Evolutionary conservation across 23 tunicate species (phyloP).

Genomic region (Styela plicata): DNA sequence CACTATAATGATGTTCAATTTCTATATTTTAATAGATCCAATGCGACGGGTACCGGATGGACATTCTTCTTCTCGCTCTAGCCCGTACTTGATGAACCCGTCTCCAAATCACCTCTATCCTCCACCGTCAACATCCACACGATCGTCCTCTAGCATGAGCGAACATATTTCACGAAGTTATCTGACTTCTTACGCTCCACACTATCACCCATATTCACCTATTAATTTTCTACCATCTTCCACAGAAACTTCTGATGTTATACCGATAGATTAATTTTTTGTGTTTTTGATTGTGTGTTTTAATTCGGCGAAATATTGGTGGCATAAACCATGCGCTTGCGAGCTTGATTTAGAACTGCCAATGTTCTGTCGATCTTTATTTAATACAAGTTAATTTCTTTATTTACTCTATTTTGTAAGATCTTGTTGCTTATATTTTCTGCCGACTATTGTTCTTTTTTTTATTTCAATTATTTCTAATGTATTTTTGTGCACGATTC

Average conservation of each 20-base stretch:
- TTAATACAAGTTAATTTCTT: no score
- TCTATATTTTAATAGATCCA: background rate
- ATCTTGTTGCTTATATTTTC: no score
- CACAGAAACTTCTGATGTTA: constrained; percentile 2
- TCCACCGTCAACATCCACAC: background rate
- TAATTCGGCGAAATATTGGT: no score
- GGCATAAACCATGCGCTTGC: no score
- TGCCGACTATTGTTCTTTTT: no score
- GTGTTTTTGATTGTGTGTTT: background rate
- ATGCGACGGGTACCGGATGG: background rate
- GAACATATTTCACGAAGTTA: constrained; percentile 4
- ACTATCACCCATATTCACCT: constrained; percentile 5
- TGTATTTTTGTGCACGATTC: no score
- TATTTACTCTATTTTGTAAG: no score
- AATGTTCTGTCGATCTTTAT: no score
- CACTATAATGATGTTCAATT: no score
- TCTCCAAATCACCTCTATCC: background rate
- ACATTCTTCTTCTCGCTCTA: constrained; percentile 27
- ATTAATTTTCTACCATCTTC: background rate
- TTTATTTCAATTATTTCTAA: no score
- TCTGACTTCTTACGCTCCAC: background rate
- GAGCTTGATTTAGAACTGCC: no score
- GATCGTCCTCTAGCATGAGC: background rate
- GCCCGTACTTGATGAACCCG: constrained; percentile 5
- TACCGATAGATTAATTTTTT: constrained; percentile 18